Evolutionary conservation across 1,140 invertebrate species (phyloP), one percentile per base, ranked within the genome.

Genomic region (Brachionus paranguensis): DNA sequence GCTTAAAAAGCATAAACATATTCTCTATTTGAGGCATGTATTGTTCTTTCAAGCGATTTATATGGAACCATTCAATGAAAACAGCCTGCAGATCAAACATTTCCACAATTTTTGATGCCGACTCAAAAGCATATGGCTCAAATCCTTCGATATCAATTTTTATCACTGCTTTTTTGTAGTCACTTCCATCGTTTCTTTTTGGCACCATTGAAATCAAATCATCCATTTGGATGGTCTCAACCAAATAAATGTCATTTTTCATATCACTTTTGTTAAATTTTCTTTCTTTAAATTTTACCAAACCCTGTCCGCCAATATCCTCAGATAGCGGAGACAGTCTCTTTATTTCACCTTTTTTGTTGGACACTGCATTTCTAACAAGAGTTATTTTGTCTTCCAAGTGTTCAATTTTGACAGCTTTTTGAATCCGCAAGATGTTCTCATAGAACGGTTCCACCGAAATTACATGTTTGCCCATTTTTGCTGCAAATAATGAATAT

Each of bases 141-240:
- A 7, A 60, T 10, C 50, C 78, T 81, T 81, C 78, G 20, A 81
- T 81, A n/a, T 81, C 78, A n/a, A 81, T 55, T 60, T 81, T 81
- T 10, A 81, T 55, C 33, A 81, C 37, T 17, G 20, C 47, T 60
- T 81, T 55, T 20, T 41, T 60, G 8, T 17, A 60, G 8, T 24
- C 11, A 41, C 37, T 72, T 72, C 68, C 37, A 41, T 72, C 33
- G 3, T 17, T 20, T 72, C 17, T 33, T 41, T 41, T 17, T 45
- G 47, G 47, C 7, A 81, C 6, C 7, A 81, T 27, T 7, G 20
- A 27, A 45, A 81, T 47, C n/a, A 81, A 33, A 60, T 81, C 78
- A 65, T 81, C 78, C 2, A 81, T 41, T n/a, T 24, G 8, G 5
- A 81, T 81, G 7, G 50, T 81, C 12, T 81, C 37, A 5, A 81